A percentile compares a stretch with the other conserved stretches of the same genome.
Evolutionary conservation across 2,797 vertebrate species (phyloP).

Genomic region (Xenentodon cancila): DNA sequence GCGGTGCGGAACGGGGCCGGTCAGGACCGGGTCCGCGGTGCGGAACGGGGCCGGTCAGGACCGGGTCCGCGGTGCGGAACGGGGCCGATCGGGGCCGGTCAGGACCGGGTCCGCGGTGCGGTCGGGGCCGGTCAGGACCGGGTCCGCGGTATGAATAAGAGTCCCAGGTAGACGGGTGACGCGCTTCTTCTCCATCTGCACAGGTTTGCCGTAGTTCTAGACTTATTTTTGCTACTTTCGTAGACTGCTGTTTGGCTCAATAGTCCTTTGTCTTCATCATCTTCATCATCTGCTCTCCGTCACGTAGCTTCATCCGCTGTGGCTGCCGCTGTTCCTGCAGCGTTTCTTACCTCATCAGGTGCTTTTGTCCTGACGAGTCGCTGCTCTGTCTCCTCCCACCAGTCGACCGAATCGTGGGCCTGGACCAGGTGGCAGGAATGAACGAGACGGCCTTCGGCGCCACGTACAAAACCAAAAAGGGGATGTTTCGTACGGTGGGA

Average conservation of each 20-base stretch:
- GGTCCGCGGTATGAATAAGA: too few species aligned
- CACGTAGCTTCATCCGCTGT: slow-evolving; percentile 37
- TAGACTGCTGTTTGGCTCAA: too few species aligned
- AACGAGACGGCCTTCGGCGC: slow-evolving; percentile 95
- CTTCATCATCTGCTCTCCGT: slow-evolving; percentile 52
- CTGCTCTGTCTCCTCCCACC: slow-evolving; percentile 30
- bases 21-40: too few species aligned
- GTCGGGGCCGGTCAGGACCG: too few species aligned
- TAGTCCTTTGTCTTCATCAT: slow-evolving; percentile 36
- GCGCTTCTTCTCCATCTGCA: slow-evolving; percentile 21
- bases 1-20: too few species aligned
- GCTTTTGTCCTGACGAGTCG: slow-evolving; percentile 13
- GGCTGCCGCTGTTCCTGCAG: slow-evolving; percentile 7
- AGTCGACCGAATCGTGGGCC: slow-evolving; percentile 97
- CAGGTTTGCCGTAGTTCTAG: slow-evolving; percentile 18
- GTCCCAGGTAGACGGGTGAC: background rate
- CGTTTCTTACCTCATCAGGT: background rate
- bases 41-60: too few species aligned
- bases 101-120: too few species aligned
- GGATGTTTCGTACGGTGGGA: slow-evolving; percentile 97
- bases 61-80: too few species aligned
- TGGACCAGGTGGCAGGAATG: slow-evolving; percentile 97
- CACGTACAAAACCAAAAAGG: slow-evolving; percentile 97
- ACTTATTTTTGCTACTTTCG: slow-evolving; percentile 1
- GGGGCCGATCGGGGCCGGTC: too few species aligned